These are phyloP conservation scores for Muntiacus reevesi DNA, from an alignment of 2,113 vertebrate species.

Conservation along the genomic window DNA sequence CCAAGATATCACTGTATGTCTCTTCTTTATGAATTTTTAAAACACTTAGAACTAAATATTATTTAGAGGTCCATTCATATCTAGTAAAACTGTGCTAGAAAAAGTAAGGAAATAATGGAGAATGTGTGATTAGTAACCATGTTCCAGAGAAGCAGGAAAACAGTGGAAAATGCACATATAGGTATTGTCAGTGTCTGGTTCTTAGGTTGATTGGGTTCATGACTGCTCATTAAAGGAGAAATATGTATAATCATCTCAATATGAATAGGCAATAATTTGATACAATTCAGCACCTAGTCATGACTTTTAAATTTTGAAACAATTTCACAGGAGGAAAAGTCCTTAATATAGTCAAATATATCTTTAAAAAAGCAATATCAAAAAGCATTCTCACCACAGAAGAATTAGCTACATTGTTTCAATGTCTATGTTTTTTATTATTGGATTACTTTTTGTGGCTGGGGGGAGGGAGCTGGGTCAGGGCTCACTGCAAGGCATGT, in stretches of 20 bases:
- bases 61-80: neutral
- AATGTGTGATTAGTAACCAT: neutral
- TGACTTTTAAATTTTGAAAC: neutral
- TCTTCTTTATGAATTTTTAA: neutral
- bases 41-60: neutral
- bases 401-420: neutral
- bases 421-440: neutral
- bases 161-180: no score
- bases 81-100: neutral
- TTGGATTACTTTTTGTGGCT: neutral
- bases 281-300: neutral
- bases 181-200: neutral
- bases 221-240: neutral
- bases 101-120: neutral
- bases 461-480: neutral
- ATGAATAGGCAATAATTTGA: neutral
- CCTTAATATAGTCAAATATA: neutral
- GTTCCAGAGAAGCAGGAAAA: neutral
- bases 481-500: rapidly evolving
- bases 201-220: neutral
- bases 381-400: neutral
- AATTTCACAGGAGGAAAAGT: neutral
- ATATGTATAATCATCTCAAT: neutral
- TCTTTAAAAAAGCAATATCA: neutral
- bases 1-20: neutral